These are phyloP conservation scores for Antennarius maculatus DNA, from an alignment of 2,797 vertebrate genomes.

Conservation along the genomic window DNA sequence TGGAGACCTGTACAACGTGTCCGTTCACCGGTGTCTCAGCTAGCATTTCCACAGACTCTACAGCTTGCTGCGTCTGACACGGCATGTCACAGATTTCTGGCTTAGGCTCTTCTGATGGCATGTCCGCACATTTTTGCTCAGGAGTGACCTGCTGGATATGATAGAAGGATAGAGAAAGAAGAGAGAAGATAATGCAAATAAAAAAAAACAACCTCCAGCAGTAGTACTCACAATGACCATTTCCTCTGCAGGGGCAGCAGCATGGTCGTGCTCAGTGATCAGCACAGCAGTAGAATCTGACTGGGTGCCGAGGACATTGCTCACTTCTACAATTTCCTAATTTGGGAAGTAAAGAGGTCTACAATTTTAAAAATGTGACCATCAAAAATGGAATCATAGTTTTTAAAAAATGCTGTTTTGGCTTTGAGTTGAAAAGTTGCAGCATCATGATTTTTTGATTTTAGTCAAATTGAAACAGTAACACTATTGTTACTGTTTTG, in stretches of 20 bases:
- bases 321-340: constrained; percentile 49
- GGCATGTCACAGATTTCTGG: constrained; percentile 51
- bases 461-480: background rate
- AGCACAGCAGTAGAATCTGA: constrained; percentile 30
- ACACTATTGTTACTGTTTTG: too few relatives aligned
- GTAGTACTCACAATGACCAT: constrained; percentile 44
- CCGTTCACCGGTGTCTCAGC: constrained; percentile 65
- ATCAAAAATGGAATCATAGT: too few relatives aligned
- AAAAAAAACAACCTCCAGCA: background rate
- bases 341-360: background rate
- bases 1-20: constrained; percentile 71
- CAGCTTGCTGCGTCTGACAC: constrained; percentile 58
- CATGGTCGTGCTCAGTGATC: constrained; percentile 20
- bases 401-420: too few relatives aligned
- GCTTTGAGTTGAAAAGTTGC: background rate
- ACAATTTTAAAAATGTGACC: background rate
- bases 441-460: background rate
- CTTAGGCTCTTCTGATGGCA: constrained; percentile 43
- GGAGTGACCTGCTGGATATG: constrained; percentile 30
- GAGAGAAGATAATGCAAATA: background rate
- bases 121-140: constrained; percentile 40
- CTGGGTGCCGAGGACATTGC: constrained; percentile 28
- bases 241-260: constrained; percentile 36
- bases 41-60: constrained; percentile 64
- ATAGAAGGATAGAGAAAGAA: background rate